Evolutionary conservation across 2,113 vertebrate genomes (phyloP), one percentile per base, ranked within the genome.

Genomic region (Lophura nycthemera): DNA sequence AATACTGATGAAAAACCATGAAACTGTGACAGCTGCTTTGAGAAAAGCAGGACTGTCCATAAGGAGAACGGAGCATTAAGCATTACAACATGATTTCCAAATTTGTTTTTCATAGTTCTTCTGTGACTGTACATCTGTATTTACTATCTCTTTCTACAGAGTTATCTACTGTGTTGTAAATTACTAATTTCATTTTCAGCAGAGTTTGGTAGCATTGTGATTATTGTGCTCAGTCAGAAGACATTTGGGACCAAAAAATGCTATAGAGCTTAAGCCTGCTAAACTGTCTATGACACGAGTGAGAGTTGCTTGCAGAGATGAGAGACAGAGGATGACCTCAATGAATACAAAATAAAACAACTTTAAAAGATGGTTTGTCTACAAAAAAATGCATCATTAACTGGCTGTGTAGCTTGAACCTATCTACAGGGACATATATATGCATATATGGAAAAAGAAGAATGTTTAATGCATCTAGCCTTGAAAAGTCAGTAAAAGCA

Each of bases 261-360:
- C 11, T 64, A 2, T 13, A 65, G 54, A 88, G 72, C 40, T 90
- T 73, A 59, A 40, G 57, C 48, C 85, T 7, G 1, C 66, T 94
- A 70, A 93, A 93, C 60, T 87, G 77, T 64, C 43, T 74, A 18
- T 54, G 64, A 92, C 74, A 75, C 12, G 40, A 83, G 47, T 67
- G 60, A 83, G 71, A 94, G 61, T 34, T 92, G 61, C 67, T 92
- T 72, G 75, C 57, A 86, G 52, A 92, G 67, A 92, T 38, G 72
- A 90, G 83, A 95, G 20, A 42, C 48, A 90, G 69, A 71, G 43
- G 25, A 54, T 83, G 85, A 93, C 88, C 57, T 88, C 81, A 83
- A 75, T 86, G 67, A 89, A 85, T 92, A 66, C 59, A 91, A 87
- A 94, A 90, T 75, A 90, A 87, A 87, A 71, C 32, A 74, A 65